These are phyloP conservation scores for Diploptera punctata DNA, from an alignment of 2,888 invertebrate genomes.

Conservation along the genomic window DNA sequence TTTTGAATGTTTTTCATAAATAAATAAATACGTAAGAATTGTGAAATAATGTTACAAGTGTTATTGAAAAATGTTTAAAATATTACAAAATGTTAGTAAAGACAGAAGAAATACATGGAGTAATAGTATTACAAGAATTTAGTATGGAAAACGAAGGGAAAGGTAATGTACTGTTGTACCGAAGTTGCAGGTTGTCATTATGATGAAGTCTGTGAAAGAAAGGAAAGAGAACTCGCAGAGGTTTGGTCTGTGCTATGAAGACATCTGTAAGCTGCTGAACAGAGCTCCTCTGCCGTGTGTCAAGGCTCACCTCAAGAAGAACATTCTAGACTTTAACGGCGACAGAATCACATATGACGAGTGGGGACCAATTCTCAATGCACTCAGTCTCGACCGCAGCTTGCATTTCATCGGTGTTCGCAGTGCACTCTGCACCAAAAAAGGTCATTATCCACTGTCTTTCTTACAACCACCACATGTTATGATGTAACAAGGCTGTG, in stretches of 20 bases:
- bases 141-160: too few species aligned
- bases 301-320: conserved; percentile 40
- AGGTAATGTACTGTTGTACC: too few species aligned
- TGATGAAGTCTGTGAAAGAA: conserved; percentile 38
- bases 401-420: conserved; percentile 72
- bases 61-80: too few species aligned
- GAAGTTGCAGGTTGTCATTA: conserved; percentile 7
- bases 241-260: conserved; percentile 53
- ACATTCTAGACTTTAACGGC: conserved; percentile 70
- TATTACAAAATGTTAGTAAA: too few species aligned
- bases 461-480: too few species aligned
- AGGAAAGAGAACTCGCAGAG: conserved; percentile 45
- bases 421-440: conserved; percentile 57
- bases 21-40: too few species aligned
- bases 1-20: too few species aligned
- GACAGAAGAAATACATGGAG: too few species aligned
- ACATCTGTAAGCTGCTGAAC: conserved; percentile 52
- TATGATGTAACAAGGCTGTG: too few species aligned
- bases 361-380: conserved; percentile 77
- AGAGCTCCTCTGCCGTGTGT: conserved; percentile 52
- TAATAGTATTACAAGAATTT: too few species aligned
- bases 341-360: conserved; percentile 78
- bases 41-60: too few species aligned
- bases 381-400: conserved; percentile 73
- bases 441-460: too few species aligned